These are phyloP conservation scores for Xenentodon cancila DNA, from an alignment of 2,797 vertebrate species.

Conservation along the genomic window DNA sequence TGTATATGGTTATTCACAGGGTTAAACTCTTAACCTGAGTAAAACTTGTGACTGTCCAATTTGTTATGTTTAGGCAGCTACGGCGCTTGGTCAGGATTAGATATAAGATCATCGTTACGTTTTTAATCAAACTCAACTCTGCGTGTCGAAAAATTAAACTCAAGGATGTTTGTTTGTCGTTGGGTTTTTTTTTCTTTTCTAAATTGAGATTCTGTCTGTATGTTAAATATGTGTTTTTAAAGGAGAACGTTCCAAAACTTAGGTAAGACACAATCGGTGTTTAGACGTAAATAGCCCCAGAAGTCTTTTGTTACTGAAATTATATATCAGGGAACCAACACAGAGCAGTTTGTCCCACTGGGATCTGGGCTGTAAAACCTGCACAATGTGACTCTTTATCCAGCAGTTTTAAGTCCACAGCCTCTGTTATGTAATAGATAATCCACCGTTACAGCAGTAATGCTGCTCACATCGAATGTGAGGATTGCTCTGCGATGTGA, in stretches of 20 bases:
- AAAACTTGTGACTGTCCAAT: too few relatives aligned
- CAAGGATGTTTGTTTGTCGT: too few relatives aligned
- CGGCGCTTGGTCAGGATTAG: too few relatives aligned
- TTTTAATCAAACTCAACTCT: too few relatives aligned
- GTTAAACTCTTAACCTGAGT: too few relatives aligned
- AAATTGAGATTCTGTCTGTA: too few relatives aligned
- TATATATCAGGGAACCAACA: background rate
- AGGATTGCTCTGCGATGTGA: constrained; percentile 57
- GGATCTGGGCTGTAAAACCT: constrained; percentile 39
- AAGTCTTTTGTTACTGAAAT: constrained; percentile 4
- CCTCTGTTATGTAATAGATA: constrained; percentile 77
- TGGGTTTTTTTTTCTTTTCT: background rate
- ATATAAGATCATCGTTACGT: too few relatives aligned
- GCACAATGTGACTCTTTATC: constrained; percentile 66
- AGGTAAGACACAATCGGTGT: background rate
- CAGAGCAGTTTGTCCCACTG: background rate
- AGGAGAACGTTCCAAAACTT: background rate
- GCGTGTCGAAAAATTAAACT: too few relatives aligned
- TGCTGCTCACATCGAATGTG: constrained; percentile 65
- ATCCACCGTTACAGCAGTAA: constrained; percentile 79
- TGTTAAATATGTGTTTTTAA: background rate
- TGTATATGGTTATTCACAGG: too few relatives aligned
- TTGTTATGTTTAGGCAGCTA: too few relatives aligned
- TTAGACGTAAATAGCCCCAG: background rate
- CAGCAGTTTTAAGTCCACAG: constrained; percentile 71